Percentiles rank a stretch among this genome's conserved stretches.
These are phyloP conservation scores for Porites cylindrica DNA, from an alignment of 92 coral and sea anemone species.

Conservation along the genomic window DNA sequence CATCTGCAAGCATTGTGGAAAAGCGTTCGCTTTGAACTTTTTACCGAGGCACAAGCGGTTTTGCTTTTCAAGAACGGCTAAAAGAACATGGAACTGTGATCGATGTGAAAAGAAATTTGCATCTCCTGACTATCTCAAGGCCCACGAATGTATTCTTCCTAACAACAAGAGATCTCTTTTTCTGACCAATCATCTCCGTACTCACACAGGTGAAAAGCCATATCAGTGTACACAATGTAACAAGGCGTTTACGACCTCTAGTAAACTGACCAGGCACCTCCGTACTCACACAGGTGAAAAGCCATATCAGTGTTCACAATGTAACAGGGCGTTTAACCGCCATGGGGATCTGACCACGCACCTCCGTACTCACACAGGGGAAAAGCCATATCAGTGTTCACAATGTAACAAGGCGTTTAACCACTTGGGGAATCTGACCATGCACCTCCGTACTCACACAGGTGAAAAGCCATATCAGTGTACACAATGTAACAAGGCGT, in stretches of 20 bases:
- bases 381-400: constrained; percentile 67
- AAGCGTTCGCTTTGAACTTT: constrained; percentile 26
- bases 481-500: constrained; percentile 33
- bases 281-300: constrained; percentile 60
- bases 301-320: constrained; percentile 61
- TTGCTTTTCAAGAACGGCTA: constrained; percentile 3
- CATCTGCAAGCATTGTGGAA: constrained; percentile 36
- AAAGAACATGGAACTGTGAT: constrained; percentile 41
- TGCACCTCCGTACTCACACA: constrained; percentile 65
- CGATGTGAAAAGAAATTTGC: constrained; percentile 30
- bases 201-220: constrained; percentile 59
- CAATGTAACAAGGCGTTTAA: too few species aligned
- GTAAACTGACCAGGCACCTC: constrained; percentile 38
- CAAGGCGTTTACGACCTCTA: constrained; percentile 3
- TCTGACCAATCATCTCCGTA: constrained; percentile 44
- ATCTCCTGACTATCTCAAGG: background rate
- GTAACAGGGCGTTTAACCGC: constrained; percentile 51
- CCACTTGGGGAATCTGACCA: too few species aligned
- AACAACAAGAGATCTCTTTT: background rate
- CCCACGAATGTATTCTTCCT: background rate
- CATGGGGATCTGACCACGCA: constrained; percentile 30
- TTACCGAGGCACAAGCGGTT: constrained; percentile 36
- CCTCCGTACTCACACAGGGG: constrained; percentile 61
- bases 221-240: constrained; percentile 51
- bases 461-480: constrained; percentile 72